Evolutionary conservation across 2,888 invertebrate species (phyloP).

Genomic region (Drosophila austrosaltans): DNA sequence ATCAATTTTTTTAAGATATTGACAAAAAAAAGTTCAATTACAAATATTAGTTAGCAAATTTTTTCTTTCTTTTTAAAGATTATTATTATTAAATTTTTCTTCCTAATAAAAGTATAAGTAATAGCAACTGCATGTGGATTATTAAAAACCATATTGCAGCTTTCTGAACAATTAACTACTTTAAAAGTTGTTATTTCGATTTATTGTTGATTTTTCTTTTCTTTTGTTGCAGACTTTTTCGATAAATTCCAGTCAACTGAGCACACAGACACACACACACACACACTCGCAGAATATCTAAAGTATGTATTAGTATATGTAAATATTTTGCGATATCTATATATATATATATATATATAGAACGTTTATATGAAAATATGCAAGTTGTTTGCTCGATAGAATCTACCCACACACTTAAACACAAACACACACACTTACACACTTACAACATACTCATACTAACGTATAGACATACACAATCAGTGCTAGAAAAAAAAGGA

Average conservation of each 20-base stretch:
- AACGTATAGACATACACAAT: neutral
- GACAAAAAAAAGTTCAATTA: too few relatives aligned
- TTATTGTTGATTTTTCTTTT: constrained; percentile 2
- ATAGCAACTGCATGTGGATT: neutral
- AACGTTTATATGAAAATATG: constrained; percentile 2
- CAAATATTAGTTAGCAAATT: too few relatives aligned
- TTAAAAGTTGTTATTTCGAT: neutral
- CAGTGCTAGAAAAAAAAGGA: constrained; percentile 1
- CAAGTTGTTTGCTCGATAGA: constrained; percentile 13
- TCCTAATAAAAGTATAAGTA: too few relatives aligned
- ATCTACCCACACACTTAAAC: neutral
- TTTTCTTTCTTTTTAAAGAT: too few relatives aligned
- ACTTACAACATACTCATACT: neutral
- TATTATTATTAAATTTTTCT: too few relatives aligned
- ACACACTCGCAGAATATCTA: neutral
- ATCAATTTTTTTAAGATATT: too few relatives aligned
- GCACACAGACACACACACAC: constrained; percentile 3
- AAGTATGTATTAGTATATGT: constrained; percentile 11
- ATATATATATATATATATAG: neutral
- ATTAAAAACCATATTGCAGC: neutral
- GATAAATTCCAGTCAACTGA: constrained; percentile 14
- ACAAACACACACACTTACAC: neutral
- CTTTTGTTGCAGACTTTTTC: constrained; percentile 2
- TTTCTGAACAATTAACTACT: constrained; percentile 5
- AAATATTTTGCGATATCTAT: neutral